Evolutionary conservation across 1,140 invertebrate genomes (phyloP).

Genomic region (Acromyrmex echinatior): DNA sequence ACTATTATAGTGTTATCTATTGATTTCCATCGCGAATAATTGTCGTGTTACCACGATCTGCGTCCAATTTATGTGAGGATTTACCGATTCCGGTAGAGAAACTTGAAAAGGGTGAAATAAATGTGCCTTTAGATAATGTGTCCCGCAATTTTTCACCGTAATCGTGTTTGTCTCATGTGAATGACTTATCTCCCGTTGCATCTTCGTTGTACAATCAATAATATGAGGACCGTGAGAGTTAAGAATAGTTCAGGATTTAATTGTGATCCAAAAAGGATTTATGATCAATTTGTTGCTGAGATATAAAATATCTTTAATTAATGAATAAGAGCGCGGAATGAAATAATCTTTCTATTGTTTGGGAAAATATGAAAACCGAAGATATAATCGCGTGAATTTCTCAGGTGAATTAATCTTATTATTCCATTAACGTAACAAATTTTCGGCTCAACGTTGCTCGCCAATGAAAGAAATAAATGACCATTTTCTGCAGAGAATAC

Average conservation of each 20-base stretch:
- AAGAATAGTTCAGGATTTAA: background rate
- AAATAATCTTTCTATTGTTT: slow-evolving; percentile 14
- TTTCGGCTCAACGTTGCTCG: slow-evolving; percentile 7
- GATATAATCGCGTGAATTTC: background rate
- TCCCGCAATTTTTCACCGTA: background rate
- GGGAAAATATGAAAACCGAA: background rate
- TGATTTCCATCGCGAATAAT: slow-evolving; percentile 51
- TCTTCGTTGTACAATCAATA: slow-evolving; percentile 13
- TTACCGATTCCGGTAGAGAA: background rate
- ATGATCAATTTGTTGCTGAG: background rate
- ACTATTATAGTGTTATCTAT: slow-evolving; percentile 21
- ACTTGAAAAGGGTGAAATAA: slow-evolving; percentile 5
- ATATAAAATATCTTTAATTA: background rate
- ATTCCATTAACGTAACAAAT: slow-evolving; percentile 22
- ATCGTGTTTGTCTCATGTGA: background rate
- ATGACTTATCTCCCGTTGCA: background rate
- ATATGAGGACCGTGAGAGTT: background rate
- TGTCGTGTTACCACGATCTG: slow-evolving; percentile 30
- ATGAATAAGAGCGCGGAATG: background rate
- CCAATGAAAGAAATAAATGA: slow-evolving; percentile 38
- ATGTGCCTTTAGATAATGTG: slow-evolving; percentile 1
- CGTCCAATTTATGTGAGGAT: slow-evolving; percentile 18
- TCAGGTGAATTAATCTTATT: slow-evolving; percentile 26
- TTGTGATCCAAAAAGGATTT: background rate
- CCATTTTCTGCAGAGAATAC: background rate